Base-by-base conservation (phyloP, 2,113 vertebrate species). In the Psephotus haematonotus region DNA sequence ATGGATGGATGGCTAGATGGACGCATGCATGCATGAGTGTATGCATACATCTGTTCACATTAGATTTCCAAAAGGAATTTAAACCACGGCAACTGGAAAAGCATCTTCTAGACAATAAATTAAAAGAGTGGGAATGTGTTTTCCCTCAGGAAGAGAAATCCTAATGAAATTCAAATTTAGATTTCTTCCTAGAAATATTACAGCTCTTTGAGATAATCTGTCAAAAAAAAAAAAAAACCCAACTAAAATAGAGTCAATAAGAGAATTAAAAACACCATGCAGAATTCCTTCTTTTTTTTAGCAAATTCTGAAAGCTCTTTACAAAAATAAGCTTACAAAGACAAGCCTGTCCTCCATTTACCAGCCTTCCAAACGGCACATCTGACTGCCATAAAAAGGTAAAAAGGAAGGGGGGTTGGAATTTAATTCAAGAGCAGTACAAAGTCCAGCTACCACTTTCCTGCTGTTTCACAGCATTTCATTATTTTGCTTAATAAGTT, bases 401-500 rank as follows among this genome's bases (percentile, higher is more conserved):
- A 93, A 80, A 95, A 87, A 86, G 47, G 94, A 96, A 95, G 92
- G 94, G 49, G 71, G 76, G 18, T 11, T 96, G 93, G 95, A 96
- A 98, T 98, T 97, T 97, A 97, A 98, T 97, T 98, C 98, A 97
- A 98, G 97, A 98, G 97, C 89, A 91, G 93, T 97, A 97, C 96
- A 97, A 98, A 97, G 93, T 97, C 97, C 95, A 97, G 97, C 95
- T 97, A 97, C 96, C 97, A 97, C 96, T 97, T 97, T 95, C 97
- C 97, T 96, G 98, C 97, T 98, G 96, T 98, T 98, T 98, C 97
- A 92, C 94, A 93, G 97, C 93, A 98, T 98, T 98, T 98, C 98
- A 98, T 98, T 98, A 98, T 98, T 98, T 98, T 98, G 97, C 98
- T 98, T 98, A 98, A 98, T 98, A 98, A 98, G 97, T 98, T 98